Evolutionary conservation across 1,140 invertebrate genomes (phyloP).

Genomic region (Chrysopa pallens): DNA sequence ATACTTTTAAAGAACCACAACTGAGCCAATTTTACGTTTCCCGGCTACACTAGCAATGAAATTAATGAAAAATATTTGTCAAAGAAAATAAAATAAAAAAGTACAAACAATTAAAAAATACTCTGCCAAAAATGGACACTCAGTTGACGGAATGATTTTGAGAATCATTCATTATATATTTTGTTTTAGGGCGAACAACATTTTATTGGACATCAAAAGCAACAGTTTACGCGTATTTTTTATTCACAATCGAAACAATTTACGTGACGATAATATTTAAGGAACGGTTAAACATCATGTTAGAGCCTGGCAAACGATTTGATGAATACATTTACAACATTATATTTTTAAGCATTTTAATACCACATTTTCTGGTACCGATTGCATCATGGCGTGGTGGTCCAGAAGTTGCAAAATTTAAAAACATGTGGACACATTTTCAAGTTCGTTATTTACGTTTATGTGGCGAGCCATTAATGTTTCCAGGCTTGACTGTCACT

Average conservation of each 20-base stretch:
- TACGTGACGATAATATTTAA: conserved; percentile 19
- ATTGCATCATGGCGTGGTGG: conserved; percentile 49
- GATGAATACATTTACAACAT: conserved; percentile 51
- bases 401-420: conserved; percentile 43
- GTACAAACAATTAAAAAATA: too few species aligned
- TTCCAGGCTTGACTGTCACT: conserved; percentile 35
- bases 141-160: too few species aligned
- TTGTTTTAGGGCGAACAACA: conserved; percentile 1
- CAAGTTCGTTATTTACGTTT: conserved; percentile 42
- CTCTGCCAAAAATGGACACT: too few species aligned
- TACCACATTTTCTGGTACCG: conserved; percentile 44
- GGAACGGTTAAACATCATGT: conserved; percentile 16
- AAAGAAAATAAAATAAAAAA: too few species aligned
- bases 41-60: too few species aligned
- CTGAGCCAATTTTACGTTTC: too few species aligned
- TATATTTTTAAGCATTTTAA: conserved; percentile 47
- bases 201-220: conserved; percentile 15
- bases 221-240: conserved; percentile 17
- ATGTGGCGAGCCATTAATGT: conserved; percentile 39
- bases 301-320: conserved; percentile 37
- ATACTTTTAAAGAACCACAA: too few species aligned
- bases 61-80: too few species aligned
- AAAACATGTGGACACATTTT: conserved; percentile 55
- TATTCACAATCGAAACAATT: conserved; percentile 17
- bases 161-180: too few species aligned